phyloP scores from a whole-genome alignment of 2,888 invertebrate species.

The Rhopalosiphum nymphaeae region DNA sequence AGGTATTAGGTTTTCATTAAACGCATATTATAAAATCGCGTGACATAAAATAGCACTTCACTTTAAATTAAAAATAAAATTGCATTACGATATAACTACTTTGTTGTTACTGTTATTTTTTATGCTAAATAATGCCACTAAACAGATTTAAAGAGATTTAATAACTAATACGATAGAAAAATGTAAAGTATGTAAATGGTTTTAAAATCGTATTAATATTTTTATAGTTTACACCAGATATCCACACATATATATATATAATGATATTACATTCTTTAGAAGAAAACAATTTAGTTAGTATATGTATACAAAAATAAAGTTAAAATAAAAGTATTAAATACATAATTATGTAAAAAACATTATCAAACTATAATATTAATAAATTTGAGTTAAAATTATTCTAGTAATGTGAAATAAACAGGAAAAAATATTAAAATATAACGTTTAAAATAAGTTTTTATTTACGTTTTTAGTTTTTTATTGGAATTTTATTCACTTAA shows the following conservation, averaged over 20 bases:
- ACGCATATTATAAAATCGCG: constrained; percentile 52
- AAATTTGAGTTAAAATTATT: background rate
- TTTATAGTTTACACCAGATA: background rate
- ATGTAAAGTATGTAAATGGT: background rate
- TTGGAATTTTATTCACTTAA: background rate
- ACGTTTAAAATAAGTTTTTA: constrained; percentile 16
- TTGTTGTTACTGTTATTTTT: constrained; percentile 26
- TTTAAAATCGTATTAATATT: background rate
- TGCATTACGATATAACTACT: constrained; percentile 26
- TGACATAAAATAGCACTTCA: constrained; percentile 40
- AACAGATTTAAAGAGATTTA: constrained; percentile 38
- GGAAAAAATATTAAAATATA: background rate
- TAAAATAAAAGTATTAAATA: background rate
- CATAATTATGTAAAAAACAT: background rate
- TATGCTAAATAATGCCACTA: background rate
- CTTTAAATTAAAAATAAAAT: constrained; percentile 50
- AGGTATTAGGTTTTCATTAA: constrained; percentile 33
- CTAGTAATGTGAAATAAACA: background rate
- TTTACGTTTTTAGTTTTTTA: background rate
- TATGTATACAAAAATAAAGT: background rate
- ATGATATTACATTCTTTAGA: background rate
- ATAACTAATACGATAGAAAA: constrained; percentile 16
- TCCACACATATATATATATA: background rate
- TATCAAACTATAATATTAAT: background rate
- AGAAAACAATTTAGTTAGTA: background rate